Percentiles rank a stretch among this genome's conserved stretches.
Conservation (phyloP, 2,888 invertebrate species). For the Steinernema carpocapsae region DNA sequence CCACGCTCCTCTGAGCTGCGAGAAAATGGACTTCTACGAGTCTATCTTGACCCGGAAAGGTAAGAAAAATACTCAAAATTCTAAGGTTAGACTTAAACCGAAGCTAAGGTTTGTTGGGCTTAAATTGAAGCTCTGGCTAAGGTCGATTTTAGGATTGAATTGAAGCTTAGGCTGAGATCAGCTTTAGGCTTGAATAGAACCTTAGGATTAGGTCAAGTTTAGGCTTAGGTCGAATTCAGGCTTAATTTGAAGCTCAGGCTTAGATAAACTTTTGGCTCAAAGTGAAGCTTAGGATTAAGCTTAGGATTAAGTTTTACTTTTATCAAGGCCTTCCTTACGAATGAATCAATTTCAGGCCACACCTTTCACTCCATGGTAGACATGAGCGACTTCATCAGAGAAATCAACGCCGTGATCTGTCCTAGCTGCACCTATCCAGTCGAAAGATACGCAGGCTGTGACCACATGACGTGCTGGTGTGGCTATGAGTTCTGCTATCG, state of each 20-base stretch:
- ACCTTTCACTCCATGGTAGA: not conserved
- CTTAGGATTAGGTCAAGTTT: no score
- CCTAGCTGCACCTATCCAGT: conserved; percentile 24
- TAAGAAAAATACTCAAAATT: not conserved
- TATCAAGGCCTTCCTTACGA: not conserved
- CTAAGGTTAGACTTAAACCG: not conserved
- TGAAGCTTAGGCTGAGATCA: no score
- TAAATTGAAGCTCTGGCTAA: not conserved
- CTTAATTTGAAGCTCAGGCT: no score
- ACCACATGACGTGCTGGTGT: conserved; percentile 37
- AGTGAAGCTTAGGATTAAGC: no score
- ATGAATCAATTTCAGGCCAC: not conserved
- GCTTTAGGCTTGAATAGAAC: no score
- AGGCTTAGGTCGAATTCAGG: no score
- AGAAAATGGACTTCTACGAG: conserved; percentile 26
- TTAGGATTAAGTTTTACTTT: no score
- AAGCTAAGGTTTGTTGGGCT: no score
- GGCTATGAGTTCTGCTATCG: conserved; percentile 31
- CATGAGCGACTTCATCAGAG: not conserved
- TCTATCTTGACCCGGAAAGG: not conserved
- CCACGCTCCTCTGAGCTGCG: conserved; percentile 1
- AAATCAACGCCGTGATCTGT: conserved; percentile 21
- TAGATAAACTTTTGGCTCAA: no score
- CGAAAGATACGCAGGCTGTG: conserved; percentile 11
- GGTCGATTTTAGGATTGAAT: not conserved